Evolutionary conservation across 1,140 invertebrate species (phyloP).

Genomic region (Adelges cooleyi): DNA sequence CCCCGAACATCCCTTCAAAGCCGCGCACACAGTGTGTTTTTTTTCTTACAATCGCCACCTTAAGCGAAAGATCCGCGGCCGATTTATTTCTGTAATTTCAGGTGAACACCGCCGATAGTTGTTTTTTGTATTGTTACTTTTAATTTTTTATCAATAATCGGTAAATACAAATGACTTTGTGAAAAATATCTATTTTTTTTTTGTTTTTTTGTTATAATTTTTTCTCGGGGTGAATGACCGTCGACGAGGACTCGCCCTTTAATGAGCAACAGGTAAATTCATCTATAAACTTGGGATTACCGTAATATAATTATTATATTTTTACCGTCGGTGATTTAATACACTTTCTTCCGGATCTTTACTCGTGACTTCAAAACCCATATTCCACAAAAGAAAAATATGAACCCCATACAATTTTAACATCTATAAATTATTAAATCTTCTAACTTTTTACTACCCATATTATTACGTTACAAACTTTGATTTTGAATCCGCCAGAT

Average conservation of each 20-base stretch:
- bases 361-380: conserved; percentile 4
- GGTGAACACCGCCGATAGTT: conserved; percentile 7
- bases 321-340: conserved; percentile 22
- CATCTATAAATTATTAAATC: background rate
- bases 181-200: conserved; percentile 7
- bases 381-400: background rate
- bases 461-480: too few relatives aligned
- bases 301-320: background rate
- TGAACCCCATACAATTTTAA: background rate
- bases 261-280: conserved; percentile 28
- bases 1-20: too few relatives aligned
- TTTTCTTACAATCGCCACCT: background rate
- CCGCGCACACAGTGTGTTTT: too few relatives aligned
- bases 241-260: conserved; percentile 27
- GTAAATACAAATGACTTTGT: conserved; percentile 10
- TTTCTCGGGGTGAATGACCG: conserved; percentile 27
- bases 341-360: conserved; percentile 24
- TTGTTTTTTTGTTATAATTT: conserved; percentile 5
- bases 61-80: background rate
- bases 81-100: background rate
- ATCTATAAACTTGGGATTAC: conserved; percentile 9
- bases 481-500: background rate
- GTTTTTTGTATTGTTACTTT: background rate
- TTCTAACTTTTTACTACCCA: background rate
- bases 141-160: background rate